Percentiles rank a stretch among this genome's conserved stretches.
These are phyloP conservation scores for Zosterops japonicus DNA, from an alignment of 2,113 vertebrate species.

Conservation along the genomic window DNA sequence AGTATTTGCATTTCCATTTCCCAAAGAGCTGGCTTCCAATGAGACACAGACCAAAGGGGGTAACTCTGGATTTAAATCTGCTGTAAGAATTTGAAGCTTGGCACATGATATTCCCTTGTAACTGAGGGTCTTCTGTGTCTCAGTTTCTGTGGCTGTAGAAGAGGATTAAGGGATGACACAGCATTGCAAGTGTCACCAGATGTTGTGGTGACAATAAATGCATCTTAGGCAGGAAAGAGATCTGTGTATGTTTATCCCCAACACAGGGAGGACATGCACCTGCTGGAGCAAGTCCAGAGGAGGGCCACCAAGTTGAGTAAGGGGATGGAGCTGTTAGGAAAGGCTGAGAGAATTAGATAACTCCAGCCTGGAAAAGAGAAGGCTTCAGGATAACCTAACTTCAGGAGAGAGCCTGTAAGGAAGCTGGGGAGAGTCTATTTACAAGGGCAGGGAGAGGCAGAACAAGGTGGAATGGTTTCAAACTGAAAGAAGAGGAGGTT, in stretches of 20 bases:
- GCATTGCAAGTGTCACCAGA: neutral
- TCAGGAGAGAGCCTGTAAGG: neutral
- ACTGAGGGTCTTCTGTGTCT: neutral
- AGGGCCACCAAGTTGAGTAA: neutral
- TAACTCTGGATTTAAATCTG: neutral
- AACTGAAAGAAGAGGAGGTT: neutral
- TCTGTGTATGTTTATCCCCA: neutral
- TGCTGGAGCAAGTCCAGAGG: neutral
- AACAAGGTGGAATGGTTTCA: neutral
- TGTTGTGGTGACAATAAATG: fast-evolving
- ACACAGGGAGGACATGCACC: neutral
- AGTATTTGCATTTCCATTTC: neutral
- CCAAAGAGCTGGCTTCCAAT: neutral
- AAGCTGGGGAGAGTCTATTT: neutral
- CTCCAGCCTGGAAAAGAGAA: neutral
- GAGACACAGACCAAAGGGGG: neutral
- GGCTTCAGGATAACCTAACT: neutral
- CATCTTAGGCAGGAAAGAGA: neutral
- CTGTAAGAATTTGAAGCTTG: neutral
- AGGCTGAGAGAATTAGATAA: neutral
- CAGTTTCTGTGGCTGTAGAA: neutral
- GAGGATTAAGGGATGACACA: neutral
- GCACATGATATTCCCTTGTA: neutral
- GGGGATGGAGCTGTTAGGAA: neutral
- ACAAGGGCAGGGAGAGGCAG: neutral